Evolutionary conservation across 2,113 vertebrate genomes (phyloP).

Genomic region (Aplodontia rufa): DNA sequence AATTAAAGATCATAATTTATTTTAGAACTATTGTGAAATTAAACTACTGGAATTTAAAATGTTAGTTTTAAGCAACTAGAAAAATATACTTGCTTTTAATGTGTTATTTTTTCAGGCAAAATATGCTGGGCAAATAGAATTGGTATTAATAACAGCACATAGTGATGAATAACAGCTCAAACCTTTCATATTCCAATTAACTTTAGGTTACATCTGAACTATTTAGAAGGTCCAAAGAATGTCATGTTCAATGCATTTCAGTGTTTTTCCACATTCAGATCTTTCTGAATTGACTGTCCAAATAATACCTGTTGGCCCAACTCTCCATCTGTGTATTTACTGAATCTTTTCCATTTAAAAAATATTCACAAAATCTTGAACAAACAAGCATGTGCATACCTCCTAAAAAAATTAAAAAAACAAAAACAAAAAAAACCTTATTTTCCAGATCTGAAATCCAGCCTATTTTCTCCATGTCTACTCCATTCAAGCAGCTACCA

Average conservation of each 20-base stretch:
- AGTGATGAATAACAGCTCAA: neutral
- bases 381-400: neutral
- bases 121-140: neutral
- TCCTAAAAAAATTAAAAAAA: neutral
- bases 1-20: conserved; percentile 15
- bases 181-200: neutral
- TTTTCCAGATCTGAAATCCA: neutral
- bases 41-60: neutral
- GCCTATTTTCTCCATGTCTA: neutral
- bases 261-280: neutral
- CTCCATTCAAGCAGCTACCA: neutral
- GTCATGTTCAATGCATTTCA: neutral
- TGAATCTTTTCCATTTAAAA: neutral
- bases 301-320: neutral
- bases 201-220: neutral
- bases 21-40: conserved; percentile 22
- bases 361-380: neutral
- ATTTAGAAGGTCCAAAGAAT: neutral
- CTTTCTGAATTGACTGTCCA: neutral
- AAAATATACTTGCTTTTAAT: neutral
- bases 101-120: neutral
- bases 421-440: too few species aligned
- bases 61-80: conserved; percentile 33
- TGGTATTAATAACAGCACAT: neutral
- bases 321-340: neutral